These are phyloP conservation scores for Monarcha castaneiventris DNA, from an alignment of 2,113 vertebrate species.

Conservation along the genomic window DNA sequence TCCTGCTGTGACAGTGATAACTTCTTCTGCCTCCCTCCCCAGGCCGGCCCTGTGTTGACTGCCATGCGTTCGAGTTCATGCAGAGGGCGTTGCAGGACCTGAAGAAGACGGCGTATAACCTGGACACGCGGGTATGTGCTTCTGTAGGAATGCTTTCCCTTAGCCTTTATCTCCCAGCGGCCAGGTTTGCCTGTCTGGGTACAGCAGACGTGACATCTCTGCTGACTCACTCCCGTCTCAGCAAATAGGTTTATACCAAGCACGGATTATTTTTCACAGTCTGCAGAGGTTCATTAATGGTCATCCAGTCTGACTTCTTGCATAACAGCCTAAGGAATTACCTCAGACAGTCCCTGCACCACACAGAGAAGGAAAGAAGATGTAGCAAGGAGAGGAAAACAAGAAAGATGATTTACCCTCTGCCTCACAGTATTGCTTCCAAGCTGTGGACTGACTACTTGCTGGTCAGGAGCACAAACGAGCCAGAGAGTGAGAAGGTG, in stretches of 20 bases:
- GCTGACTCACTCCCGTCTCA: conserved; percentile 37
- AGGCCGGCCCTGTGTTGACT: conserved; percentile 96
- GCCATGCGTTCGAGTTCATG: conserved; percentile 98
- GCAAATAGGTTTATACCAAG: conserved; percentile 9
- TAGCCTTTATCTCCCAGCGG: neutral
- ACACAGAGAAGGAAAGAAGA: neutral
- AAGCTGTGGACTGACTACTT: neutral
- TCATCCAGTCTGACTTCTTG: neutral
- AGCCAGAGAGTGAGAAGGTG: neutral
- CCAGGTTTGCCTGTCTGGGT: neutral
- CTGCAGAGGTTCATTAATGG: neutral
- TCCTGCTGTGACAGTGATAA: neutral
- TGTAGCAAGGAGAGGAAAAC: neutral
- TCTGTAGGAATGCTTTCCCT: neutral
- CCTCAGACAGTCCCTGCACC: neutral
- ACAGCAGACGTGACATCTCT: neutral
- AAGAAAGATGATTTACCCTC: neutral
- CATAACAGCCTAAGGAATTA: conserved; percentile 2
- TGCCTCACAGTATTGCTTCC: neutral
- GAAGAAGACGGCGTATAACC: conserved; percentile 88
- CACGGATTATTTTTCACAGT: neutral
- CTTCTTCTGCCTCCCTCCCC: neutral
- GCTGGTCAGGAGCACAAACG: neutral
- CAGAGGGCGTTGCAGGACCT: conserved; percentile 95
- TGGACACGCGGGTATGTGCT: conserved; percentile 85